phyloP scores from a whole-genome alignment of 64 coral and sea anemone genomes.

The Stylophora pistillata region DNA sequence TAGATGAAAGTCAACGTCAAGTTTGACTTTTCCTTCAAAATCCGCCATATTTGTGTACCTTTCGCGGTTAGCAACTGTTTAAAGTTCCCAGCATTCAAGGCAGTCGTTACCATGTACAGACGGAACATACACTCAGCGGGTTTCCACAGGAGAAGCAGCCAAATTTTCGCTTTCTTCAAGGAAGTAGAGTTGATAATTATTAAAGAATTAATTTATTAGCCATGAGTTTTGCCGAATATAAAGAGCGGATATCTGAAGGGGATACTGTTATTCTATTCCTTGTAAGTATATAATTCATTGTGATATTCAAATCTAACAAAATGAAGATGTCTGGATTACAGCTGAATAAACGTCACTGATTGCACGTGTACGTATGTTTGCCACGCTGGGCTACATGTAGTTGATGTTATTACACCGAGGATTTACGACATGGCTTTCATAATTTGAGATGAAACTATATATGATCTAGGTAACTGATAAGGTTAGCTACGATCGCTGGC shows the following conservation, averaged over 20 bases:
- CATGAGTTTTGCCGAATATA: slow-evolving; percentile 94
- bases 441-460: too few species aligned
- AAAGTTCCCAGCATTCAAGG: slow-evolving; percentile 72
- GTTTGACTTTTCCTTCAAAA: neutral
- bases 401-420: too few species aligned
- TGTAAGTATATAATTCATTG: slow-evolving; percentile 49
- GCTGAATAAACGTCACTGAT: too few species aligned
- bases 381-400: neutral
- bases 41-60: slow-evolving; percentile 85
- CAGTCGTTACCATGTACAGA: slow-evolving; percentile 68
- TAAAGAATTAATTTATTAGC: neutral
- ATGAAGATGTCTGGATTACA: neutral
- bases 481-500: too few species aligned
- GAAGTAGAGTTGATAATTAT: too few species aligned
- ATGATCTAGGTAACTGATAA: too few species aligned
- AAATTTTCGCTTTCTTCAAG: neutral
- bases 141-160: slow-evolving; percentile 1
- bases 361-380: too few species aligned
- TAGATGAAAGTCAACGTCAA: neutral
- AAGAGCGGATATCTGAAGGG: slow-evolving; percentile 70
- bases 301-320: neutral
- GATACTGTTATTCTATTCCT: slow-evolving; percentile 94
- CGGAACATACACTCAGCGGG: slow-evolving; percentile 68
- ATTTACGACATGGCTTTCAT: too few species aligned
- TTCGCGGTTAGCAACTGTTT: slow-evolving; percentile 94